phyloP scores from a whole-genome alignment of 2,797 vertebrate species.

The Periophthalmus magnuspinnatus region DNA sequence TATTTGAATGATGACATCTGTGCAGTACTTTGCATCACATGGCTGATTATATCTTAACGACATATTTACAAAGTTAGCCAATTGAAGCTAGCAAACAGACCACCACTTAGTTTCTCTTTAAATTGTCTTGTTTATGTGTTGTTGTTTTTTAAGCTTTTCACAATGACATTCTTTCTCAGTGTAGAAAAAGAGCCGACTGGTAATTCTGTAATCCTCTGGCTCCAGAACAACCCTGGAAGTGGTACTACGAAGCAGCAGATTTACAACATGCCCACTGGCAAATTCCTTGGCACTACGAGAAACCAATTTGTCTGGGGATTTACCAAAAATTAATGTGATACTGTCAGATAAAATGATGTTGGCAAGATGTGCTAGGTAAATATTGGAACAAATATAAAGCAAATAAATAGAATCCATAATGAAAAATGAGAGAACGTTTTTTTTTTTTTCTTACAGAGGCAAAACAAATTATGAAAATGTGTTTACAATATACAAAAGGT shows the following conservation, averaged over 20 bases:
- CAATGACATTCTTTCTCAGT: conserved; percentile 69
- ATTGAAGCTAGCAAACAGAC: conserved; percentile 18
- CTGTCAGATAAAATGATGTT: not conserved
- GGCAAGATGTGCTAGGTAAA: not conserved
- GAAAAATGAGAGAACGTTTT: too few species aligned
- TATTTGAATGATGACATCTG: not conserved
- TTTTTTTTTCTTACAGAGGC: too few species aligned
- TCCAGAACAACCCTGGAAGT: conserved; percentile 43
- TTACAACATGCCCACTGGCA: conserved; percentile 18
- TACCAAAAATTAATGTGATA: not conserved
- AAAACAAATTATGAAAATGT: not conserved
- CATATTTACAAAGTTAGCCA: conserved; percentile 4
- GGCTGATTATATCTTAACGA: not conserved
- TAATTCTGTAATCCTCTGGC: conserved; percentile 76
- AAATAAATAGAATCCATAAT: too few species aligned
- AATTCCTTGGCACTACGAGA: not conserved
- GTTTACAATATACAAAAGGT: not conserved
- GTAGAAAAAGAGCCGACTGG: conserved; percentile 51
- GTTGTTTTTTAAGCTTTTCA: conserved; percentile 56
- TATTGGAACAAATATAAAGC: too few species aligned
- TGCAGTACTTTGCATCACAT: not conserved
- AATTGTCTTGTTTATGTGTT: conserved; percentile 11
- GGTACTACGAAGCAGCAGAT: conserved; percentile 36
- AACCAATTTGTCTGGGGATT: not conserved
- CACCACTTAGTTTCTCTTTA: conserved; percentile 18